Conservation (phyloP, 1,140 invertebrate genomes). For the Neodiprion lecontei region DNA sequence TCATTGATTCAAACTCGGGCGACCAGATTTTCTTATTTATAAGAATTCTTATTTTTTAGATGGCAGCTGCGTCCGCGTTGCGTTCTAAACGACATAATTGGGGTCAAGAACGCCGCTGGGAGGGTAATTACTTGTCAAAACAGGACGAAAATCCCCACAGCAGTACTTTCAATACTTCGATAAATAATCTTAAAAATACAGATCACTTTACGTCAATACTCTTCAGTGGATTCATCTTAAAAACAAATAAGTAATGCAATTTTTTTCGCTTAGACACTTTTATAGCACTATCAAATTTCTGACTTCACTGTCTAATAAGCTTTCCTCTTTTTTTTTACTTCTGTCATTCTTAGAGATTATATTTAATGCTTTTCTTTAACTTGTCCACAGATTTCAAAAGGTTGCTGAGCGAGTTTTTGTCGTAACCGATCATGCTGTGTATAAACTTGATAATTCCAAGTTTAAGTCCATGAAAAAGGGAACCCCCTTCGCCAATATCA, state of each 20-base stretch:
- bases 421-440: constrained; percentile 86
- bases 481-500: constrained; percentile 80
- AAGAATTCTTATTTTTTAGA: constrained; percentile 63
- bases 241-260: constrained; percentile 53
- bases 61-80: constrained; percentile 81
- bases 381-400: constrained; percentile 82
- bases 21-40: background rate
- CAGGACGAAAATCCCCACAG: constrained; percentile 80
- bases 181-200: constrained; percentile 74
- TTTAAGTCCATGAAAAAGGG: constrained; percentile 89
- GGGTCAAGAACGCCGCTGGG: constrained; percentile 87
- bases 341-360: constrained; percentile 44
- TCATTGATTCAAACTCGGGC: constrained; percentile 10
- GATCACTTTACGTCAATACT: constrained; percentile 74
- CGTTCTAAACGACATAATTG: constrained; percentile 78
- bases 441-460: constrained; percentile 86
- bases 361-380: constrained; percentile 65
- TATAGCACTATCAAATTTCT: constrained; percentile 35
- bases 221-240: constrained; percentile 56
- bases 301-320: constrained; percentile 32
- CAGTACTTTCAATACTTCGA: constrained; percentile 72
- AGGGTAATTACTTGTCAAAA: constrained; percentile 88
- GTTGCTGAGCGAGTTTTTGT: constrained; percentile 86
- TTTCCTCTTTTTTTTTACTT: constrained; percentile 9
- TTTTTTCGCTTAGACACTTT: constrained; percentile 25